Percentiles rank a stretch among this genome's conserved stretches.
Conservation (phyloP, 2,888 invertebrate genomes). For the Ellobium chinense region DNA sequence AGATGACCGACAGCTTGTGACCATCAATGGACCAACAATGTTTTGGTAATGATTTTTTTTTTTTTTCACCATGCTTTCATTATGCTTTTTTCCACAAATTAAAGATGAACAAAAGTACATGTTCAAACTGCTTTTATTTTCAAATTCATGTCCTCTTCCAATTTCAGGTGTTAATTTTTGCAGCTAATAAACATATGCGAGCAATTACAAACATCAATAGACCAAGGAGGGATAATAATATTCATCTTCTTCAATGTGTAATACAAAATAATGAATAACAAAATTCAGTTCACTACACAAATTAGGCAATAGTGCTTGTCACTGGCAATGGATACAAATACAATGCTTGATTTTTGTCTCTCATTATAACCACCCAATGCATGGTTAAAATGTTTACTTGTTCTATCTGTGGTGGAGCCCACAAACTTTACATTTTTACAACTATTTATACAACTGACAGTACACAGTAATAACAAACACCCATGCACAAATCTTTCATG, state of each 20-base stretch:
- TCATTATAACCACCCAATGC: neutral
- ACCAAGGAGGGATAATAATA: conserved; percentile 33
- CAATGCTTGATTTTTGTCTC: neutral
- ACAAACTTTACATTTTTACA: conserved; percentile 30
- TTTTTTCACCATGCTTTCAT: neutral
- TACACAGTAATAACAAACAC: conserved; percentile 10
- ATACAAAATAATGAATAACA: neutral
- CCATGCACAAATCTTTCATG: conserved; percentile 24
- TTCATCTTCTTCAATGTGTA: neutral
- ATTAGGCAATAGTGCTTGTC: conserved; percentile 29
- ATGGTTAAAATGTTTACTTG: neutral
- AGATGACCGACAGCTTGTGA: conserved; percentile 6
- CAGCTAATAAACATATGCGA: neutral
- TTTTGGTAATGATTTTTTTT: neutral
- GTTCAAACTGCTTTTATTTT: neutral
- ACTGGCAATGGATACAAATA: conserved; percentile 30
- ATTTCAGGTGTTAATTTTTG: neutral
- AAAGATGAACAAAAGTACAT: neutral
- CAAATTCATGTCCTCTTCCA: neutral
- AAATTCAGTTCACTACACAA: conserved; percentile 26
- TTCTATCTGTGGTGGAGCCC: conserved; percentile 15
- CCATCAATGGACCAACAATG: neutral
- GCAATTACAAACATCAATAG: neutral
- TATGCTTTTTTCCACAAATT: too few species aligned
- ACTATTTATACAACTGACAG: conserved; percentile 29